A percentile compares a stretch with the other conserved stretches of the same genome.
Conservation (phyloP, 23 tunicate genomes). For the Ascidia mentula region DNA sequence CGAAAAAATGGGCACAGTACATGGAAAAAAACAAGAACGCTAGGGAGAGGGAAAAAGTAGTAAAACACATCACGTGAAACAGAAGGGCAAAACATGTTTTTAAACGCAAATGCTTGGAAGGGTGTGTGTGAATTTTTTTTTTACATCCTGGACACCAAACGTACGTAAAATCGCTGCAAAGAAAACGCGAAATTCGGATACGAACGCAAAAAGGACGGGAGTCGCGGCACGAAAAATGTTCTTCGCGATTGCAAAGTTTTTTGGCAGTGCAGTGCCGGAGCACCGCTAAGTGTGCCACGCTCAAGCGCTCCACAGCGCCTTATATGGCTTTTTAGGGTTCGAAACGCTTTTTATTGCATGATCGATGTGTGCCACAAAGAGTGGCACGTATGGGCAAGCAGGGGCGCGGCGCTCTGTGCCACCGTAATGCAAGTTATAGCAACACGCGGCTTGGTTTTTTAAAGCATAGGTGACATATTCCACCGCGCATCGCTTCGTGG, state of each 20-base stretch:
- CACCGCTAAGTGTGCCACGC: neutral
- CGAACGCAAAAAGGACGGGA: no score
- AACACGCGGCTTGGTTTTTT: neutral
- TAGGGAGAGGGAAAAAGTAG: no score
- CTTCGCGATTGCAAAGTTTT: neutral
- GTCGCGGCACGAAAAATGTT: conserved; percentile 3
- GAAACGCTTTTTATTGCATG: conserved; percentile 5
- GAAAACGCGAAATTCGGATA: conserved; percentile 1
- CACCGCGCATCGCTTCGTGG: neutral
- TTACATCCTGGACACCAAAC: neutral
- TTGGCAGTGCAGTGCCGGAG: conserved; percentile 1
- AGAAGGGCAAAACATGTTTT: no score
- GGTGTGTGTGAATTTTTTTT: neutral
- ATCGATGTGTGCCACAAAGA: neutral
- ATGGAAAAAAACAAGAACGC: neutral
- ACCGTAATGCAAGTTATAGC: conserved; percentile 11
- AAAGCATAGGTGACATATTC: conserved; percentile 1
- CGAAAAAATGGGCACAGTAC: conserved; percentile 6
- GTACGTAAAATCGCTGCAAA: no score
- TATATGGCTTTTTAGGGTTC: conserved; percentile 1
- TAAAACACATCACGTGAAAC: no score
- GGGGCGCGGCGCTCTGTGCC: conserved; percentile 4
- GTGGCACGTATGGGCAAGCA: neutral
- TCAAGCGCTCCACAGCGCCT: neutral
- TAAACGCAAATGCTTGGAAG: conserved; percentile 5